Base-by-base conservation (phyloP, 2,888 invertebrate species). In the Drosophila maculinotata region DNA sequence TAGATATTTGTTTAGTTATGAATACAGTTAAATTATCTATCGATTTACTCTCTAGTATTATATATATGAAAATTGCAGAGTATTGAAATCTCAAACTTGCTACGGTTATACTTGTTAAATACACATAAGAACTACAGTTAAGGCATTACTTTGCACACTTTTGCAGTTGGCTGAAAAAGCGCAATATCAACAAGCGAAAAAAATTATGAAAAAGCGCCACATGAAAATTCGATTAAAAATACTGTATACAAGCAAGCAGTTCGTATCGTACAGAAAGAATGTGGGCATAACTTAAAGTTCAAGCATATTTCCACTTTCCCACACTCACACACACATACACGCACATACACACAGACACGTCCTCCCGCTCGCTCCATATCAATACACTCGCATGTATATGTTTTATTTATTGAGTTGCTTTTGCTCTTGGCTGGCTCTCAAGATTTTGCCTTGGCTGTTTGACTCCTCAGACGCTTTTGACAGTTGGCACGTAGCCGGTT, bases 351-450 rank as follows among this genome's bases (percentile, higher is more conserved):
- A n/a, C 5, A 2, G 3, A n/a, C 17, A 20, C 1, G 3, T n/a
- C n/a, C n/a, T n/a, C n/a, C n/a, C n/a, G 4, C 20, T 20, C 20
- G 20, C 20, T 20, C 17, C 38, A 8, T 20, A 6, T 9, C 20
- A 20, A 20, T 20, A 20, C 20, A n/a, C 48, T 35, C 48, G 14
- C 14, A 6, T 17, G 33, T 17, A 7, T 41, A 54, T 82, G 60
- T 63, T 62, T 78, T 78, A 78, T 78, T 78, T 81, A 78, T 78
- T 78, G 72, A 81, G 72, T 66, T 65, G 60, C 67, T 53, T 47
- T 49, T 53, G 60, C 49, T 45, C 57, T 33, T 31, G 44, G 73
- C 44, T 42, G 42, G 49, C 44, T 20, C 44, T 33, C 45, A 62
- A 66, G 58, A 35, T 31, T 49, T 30, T 36, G 35, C 10, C 17